These are phyloP conservation scores for Microctonus hyperodae DNA, from an alignment of 2,888 invertebrate genomes.

Conservation along the genomic window DNA sequence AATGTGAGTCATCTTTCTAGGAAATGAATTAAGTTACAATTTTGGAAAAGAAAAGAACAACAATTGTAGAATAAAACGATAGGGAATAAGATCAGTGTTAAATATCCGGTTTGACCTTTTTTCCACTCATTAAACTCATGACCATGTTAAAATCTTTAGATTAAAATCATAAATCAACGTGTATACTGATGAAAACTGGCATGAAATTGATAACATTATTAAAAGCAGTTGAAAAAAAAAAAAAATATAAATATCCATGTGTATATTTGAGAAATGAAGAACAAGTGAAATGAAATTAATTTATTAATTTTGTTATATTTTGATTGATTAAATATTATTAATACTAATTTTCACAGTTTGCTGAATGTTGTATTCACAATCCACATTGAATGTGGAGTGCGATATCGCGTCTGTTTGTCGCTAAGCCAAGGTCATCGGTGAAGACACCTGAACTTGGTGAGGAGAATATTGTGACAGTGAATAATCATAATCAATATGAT, in stretches of 20 bases:
- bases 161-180: neutral
- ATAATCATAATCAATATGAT: constrained; percentile 14
- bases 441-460: constrained; percentile 44
- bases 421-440: constrained; percentile 52
- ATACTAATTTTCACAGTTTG: constrained; percentile 19
- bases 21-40: neutral
- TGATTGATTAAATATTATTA: constrained; percentile 9
- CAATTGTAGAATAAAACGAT: neutral
- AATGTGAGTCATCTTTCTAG: neutral
- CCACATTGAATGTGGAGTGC: constrained; percentile 62
- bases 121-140: neutral
- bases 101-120: neutral
- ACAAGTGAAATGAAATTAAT: no score
- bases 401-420: constrained; percentile 59
- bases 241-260: neutral
- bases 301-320: neutral
- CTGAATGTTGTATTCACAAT: constrained; percentile 4
- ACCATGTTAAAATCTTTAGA: neutral
- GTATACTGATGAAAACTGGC: neutral
- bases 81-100: neutral
- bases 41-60: neutral
- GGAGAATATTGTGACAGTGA: constrained; percentile 33
- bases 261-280: neutral
- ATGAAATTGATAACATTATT: neutral
- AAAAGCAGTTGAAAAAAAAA: neutral